Base-by-base conservation (phyloP, 2,888 invertebrate genomes). In the Pasiphila rectangulata region DNA sequence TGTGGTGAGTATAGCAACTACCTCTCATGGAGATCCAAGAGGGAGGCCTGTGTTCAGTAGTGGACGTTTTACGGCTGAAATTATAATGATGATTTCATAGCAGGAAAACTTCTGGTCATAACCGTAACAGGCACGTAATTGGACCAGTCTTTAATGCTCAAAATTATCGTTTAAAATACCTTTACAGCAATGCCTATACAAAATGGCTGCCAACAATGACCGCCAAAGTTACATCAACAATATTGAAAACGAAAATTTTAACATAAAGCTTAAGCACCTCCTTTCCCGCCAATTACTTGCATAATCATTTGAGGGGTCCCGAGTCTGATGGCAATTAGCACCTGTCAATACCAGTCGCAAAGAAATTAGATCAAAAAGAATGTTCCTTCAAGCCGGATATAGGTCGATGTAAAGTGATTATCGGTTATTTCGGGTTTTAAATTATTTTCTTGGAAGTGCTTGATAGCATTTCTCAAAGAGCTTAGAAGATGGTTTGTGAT, bases 301-400 rank as follows among this genome's bases (percentile, higher is more conserved):
- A 46, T 46, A 51, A 50, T 52, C 36, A 47, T 45, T 42, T 45
- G 43, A 37, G 39, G 34, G 42, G 29, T n/a, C 36, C 20, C 3
- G 24, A 6, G 37, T 21, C 16, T 29, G 35, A 12, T 27, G 30
- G 46, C 48, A 51, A 53, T 53, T 56, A 54, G 12, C 37, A 34
- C 39, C 48, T 48, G 54, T 43, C 54, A 48, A 48, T 54, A 48
- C 21, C 54, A 54, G 37, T 32, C 35, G 9, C 32, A 17, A 46
- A 48, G 47, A 46, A 51, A 46, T 32, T 42, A 46, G 46, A 51
- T 51, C 46, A 54, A 54, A 54, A 54, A 45, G 39, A 51, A 51
- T 19, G 37, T 36, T 30, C 40, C 36, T 45, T 46, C 43, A 29
- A 32, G 38, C 29, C 44, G 49, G 44, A 47, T 32, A 24, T 29